Evolutionary conservation across 2,888 invertebrate genomes (phyloP).

Genomic region (Cataglyphis altisquamis): DNA sequence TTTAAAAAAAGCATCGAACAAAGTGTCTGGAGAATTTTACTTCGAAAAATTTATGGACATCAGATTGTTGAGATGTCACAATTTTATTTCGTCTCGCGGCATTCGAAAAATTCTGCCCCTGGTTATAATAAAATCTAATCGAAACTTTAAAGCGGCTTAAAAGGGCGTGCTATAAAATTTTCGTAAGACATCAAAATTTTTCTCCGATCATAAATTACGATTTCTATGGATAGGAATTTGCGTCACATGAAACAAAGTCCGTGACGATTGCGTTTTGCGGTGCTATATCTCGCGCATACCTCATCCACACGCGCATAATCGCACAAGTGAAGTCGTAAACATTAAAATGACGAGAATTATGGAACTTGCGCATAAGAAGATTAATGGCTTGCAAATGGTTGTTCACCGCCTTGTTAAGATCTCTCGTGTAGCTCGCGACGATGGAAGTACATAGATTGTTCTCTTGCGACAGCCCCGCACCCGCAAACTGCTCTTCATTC

Average conservation of each 20-base stretch:
- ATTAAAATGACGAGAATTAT: constrained; percentile 65
- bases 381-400: constrained; percentile 65
- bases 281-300: background rate
- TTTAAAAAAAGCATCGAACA: constrained; percentile 9
- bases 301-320: constrained; percentile 20
- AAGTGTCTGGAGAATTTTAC: constrained; percentile 9
- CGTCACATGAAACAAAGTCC: background rate
- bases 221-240: background rate
- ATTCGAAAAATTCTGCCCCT: background rate
- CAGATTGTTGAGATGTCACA: constrained; percentile 29
- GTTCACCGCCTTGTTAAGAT: constrained; percentile 52
- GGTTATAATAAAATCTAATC: constrained; percentile 17
- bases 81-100: constrained; percentile 10
- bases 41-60: constrained; percentile 27
- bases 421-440: constrained; percentile 35
- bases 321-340: constrained; percentile 54
- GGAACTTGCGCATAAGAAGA: constrained; percentile 65
- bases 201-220: constrained; percentile 29
- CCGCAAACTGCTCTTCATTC: constrained; percentile 30
- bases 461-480: constrained; percentile 40
- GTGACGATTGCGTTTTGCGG: background rate
- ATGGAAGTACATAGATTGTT: constrained; percentile 59
- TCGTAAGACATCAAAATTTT: constrained; percentile 28
- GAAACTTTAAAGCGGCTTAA: background rate
- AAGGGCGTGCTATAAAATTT: background rate